phyloP scores from a whole-genome alignment of 2,888 invertebrate genomes.

The Altica lythri region DNA sequence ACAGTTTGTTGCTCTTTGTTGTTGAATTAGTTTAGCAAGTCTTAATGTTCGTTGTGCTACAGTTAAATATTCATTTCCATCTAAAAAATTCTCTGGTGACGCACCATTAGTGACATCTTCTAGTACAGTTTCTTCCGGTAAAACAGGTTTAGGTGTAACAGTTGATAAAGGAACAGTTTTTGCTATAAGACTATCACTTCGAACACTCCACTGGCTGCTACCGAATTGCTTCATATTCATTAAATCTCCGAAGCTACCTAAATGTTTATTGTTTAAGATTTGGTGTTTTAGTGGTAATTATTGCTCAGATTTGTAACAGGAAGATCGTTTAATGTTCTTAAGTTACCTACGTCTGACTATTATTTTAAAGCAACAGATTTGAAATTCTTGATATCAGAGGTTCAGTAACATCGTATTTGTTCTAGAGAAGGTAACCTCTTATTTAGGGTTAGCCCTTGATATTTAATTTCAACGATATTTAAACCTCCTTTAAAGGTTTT shows the following conservation, averaged over 20 bases:
- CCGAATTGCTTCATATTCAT: constrained; percentile 78
- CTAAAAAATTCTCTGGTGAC: constrained; percentile 44
- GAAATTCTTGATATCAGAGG: no score
- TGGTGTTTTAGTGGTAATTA: constrained; percentile 47
- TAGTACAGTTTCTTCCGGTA: constrained; percentile 2
- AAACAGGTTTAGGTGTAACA: constrained; percentile 62
- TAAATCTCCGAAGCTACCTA: constrained; percentile 72
- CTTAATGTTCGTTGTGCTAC: constrained; percentile 72
- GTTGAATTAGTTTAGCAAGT: constrained; percentile 69
- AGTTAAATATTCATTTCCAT: constrained; percentile 64
- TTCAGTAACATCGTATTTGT: no score
- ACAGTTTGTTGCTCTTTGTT: constrained; percentile 62
- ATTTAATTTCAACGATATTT: no score
- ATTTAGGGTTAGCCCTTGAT: no score
- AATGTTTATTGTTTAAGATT: constrained; percentile 56
- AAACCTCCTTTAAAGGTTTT: no score
- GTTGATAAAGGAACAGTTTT: constrained; percentile 75
- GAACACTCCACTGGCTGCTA: constrained; percentile 71
- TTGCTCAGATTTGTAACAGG: no score
- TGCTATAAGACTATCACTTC: constrained; percentile 74
- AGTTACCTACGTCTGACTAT: no score
- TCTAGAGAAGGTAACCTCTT: no score
- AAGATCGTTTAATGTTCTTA: no score
- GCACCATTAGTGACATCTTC: constrained; percentile 33
- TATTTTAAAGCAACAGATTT: no score